A percentile compares a stretch with the other conserved stretches of the same genome.
phyloP scores from a whole-genome alignment of 2,797 vertebrate genomes.

The Myiothlypis coronata region DNA sequence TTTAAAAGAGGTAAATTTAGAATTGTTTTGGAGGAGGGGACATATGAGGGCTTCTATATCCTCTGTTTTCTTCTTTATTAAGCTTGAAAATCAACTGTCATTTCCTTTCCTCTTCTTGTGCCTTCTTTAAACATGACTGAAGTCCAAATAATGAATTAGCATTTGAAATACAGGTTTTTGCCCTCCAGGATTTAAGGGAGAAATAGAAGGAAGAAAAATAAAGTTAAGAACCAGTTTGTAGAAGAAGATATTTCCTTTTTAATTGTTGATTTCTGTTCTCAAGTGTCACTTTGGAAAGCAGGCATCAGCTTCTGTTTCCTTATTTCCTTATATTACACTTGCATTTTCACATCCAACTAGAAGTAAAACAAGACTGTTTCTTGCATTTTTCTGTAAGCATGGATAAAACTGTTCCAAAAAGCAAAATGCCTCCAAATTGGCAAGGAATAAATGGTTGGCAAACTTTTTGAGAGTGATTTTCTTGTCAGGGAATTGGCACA shows the following conservation, averaged over 20 bases:
- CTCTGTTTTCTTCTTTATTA: not conserved
- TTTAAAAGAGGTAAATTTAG: not conserved
- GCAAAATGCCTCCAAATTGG: slow-evolving; percentile 12
- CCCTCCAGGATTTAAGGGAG: not conserved
- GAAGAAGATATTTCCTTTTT: not conserved
- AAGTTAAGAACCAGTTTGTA: not conserved
- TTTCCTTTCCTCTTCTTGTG: not conserved
- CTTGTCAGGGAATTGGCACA: slow-evolving; percentile 35
- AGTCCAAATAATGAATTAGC: not conserved
- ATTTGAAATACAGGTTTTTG: not conserved
- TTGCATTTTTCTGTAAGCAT: not conserved
- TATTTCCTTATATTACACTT: not conserved
- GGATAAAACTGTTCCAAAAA: slow-evolving; percentile 1
- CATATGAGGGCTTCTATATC: not conserved
- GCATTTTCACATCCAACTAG: slow-evolving; percentile 13
- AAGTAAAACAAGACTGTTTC: not conserved
- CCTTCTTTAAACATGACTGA: not conserved
- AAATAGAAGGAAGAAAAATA: not conserved
- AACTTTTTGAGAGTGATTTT: not conserved
- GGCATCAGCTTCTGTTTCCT: not conserved
- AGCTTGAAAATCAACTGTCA: not conserved
- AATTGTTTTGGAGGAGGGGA: not conserved
- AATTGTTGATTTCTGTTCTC: not conserved
- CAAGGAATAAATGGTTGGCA: slow-evolving; percentile 56
- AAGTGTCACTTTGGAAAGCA: not conserved